A percentile compares a stretch with the other conserved stretches of the same genome.
These are phyloP conservation scores for Psilanteris sp. DNA, from an alignment of 1,140 invertebrate species.

Conservation along the genomic window DNA sequence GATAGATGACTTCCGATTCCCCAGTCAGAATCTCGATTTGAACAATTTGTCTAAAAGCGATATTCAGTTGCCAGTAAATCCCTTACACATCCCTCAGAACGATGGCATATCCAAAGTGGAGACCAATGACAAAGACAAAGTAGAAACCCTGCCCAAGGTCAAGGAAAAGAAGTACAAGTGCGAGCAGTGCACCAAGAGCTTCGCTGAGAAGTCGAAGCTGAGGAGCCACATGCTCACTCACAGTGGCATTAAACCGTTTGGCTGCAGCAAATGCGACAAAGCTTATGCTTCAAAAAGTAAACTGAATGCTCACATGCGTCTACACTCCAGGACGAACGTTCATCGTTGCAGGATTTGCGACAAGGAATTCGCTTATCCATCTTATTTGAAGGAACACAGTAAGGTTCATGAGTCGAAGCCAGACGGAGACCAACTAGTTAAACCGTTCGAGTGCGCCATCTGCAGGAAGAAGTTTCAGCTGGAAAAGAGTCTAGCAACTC, in stretches of 20 bases:
- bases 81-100: no score
- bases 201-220: slow-evolving; percentile 77
- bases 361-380: slow-evolving; percentile 77
- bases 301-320: slow-evolving; percentile 73
- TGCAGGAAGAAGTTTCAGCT: slow-evolving; percentile 73
- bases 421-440: slow-evolving; percentile 7
- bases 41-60: no score
- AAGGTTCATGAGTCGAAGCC: slow-evolving; percentile 69
- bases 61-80: no score
- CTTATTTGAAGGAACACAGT: slow-evolving; percentile 75
- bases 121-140: slow-evolving; percentile 10
- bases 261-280: slow-evolving; percentile 73
- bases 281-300: slow-evolving; percentile 76
- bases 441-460: slow-evolving; percentile 68
- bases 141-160: not conserved
- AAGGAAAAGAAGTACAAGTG: slow-evolving; percentile 72
- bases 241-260: slow-evolving; percentile 71
- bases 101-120: no score
- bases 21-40: no score
- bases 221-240: slow-evolving; percentile 73
- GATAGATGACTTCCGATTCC: no score
- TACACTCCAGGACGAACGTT: slow-evolving; percentile 74
- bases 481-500: slow-evolving; percentile 72
- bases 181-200: slow-evolving; percentile 74
- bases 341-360: slow-evolving; percentile 76